Percentiles rank a stretch among this genome's conserved stretches.
phyloP scores from a whole-genome alignment of 2,888 invertebrate genomes.

The Ecliptopera silaceata region DNA sequence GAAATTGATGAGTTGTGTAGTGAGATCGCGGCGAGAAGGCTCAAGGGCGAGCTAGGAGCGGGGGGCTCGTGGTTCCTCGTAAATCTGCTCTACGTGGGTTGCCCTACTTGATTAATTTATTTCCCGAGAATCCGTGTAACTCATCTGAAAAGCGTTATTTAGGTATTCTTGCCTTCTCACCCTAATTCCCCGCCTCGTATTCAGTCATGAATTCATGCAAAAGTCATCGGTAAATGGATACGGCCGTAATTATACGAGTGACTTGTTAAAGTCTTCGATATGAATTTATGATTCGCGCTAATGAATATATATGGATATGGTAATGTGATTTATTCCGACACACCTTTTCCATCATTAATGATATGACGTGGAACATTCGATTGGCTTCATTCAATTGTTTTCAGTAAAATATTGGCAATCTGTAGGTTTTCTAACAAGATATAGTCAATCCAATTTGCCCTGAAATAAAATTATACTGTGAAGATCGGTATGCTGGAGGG shows the following conservation, averaged over 20 bases:
- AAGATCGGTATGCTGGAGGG: too few relatives aligned
- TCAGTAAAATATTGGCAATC: too few relatives aligned
- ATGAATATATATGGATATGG: conserved; percentile 22
- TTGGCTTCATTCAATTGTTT: background rate
- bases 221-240: conserved; percentile 36
- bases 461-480: too few relatives aligned
- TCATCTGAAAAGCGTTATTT: conserved; percentile 61
- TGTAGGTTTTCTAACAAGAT: too few relatives aligned
- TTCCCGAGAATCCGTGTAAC: conserved; percentile 61
- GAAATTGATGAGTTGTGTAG: conserved; percentile 78
- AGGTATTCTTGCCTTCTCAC: conserved; percentile 43
- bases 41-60: background rate
- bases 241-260: conserved; percentile 29
- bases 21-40: conserved; percentile 35
- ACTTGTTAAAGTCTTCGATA: conserved; percentile 30
- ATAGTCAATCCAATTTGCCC: too few relatives aligned
- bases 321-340: conserved; percentile 19
- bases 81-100: conserved; percentile 68
- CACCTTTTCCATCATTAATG: conserved; percentile 11
- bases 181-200: conserved; percentile 45
- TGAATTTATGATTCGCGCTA: conserved; percentile 32
- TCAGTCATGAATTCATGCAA: conserved; percentile 41
- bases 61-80: conserved; percentile 55
- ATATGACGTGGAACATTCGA: background rate
- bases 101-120: conserved; percentile 72